Percentiles rank a stretch among this genome's conserved stretches.
Evolutionary conservation across 2,113 vertebrate genomes (phyloP).

Genomic region (Synodontis membranacea): DNA sequence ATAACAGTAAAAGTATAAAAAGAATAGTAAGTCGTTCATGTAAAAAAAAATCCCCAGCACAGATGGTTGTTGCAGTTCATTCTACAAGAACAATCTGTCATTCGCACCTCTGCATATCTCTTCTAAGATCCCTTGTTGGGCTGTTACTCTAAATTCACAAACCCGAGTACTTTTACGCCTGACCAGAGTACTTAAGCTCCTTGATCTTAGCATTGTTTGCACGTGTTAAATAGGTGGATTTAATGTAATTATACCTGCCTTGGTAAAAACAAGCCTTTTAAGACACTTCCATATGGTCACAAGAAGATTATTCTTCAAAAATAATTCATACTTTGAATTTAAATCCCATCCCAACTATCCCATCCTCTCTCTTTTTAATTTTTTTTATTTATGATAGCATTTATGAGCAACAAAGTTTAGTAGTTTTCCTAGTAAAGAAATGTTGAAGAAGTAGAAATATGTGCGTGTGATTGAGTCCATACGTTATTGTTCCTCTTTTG

Average conservation of each 20-base stretch:
- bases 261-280: constrained; percentile 6
- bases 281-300: not conserved
- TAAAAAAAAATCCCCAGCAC: not conserved
- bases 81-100: not conserved
- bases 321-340: constrained; percentile 9
- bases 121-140: not conserved
- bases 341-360: not conserved
- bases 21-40: not conserved
- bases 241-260: not conserved
- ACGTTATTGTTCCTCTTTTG: not conserved
- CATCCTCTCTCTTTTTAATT: too few species aligned
- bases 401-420: not conserved
- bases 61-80: not conserved
- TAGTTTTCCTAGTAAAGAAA: not conserved
- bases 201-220: constrained; percentile 14
- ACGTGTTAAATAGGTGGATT: not conserved
- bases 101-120: constrained; percentile 3
- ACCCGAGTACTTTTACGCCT: not conserved
- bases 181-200: not conserved
- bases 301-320: not conserved
- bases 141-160: not conserved
- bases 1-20: not conserved
- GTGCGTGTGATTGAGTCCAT: not conserved
- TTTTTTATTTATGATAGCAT: not conserved
- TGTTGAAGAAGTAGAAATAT: not conserved